These are phyloP conservation scores for Alethe castanea DNA, from an alignment of 2,113 vertebrate species.

Conservation along the genomic window DNA sequence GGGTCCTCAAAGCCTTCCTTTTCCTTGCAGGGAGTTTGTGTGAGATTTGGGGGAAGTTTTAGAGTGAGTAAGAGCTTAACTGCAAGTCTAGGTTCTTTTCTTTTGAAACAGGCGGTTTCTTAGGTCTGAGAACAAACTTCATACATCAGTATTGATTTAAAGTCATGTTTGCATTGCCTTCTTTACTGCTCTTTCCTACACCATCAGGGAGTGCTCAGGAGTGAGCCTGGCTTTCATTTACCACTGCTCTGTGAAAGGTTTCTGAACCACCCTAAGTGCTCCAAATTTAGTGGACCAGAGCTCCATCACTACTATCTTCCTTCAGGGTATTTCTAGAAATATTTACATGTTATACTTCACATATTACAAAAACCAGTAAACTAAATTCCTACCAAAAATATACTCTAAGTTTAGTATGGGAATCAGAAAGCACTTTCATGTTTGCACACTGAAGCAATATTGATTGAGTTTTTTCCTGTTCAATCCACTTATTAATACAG, in stretches of 20 bases:
- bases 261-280: not conserved
- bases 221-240: not conserved
- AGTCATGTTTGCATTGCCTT: not conserved
- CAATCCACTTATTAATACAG: not conserved
- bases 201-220: not conserved
- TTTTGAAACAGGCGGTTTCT: not conserved
- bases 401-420: not conserved
- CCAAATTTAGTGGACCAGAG: not conserved
- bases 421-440: not conserved
- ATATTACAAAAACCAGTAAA: not conserved
- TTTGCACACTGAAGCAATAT: not conserved
- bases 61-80: not conserved
- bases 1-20: not conserved
- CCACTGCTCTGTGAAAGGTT: not conserved
- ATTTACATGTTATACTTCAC: not conserved
- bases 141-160: not conserved
- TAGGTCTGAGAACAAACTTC: not conserved
- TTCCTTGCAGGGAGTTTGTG: not conserved
- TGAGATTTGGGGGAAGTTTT: not conserved
- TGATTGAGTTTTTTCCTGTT: not conserved
- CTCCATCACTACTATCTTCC: not conserved
- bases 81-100: not conserved
- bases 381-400: not conserved
- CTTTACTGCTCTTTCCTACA: not conserved
- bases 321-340: not conserved